Evolutionary conservation across 2,797 vertebrate genomes (phyloP), one percentile per base, ranked within the genome.

Genomic region (Champsocephalus gunnari): DNA sequence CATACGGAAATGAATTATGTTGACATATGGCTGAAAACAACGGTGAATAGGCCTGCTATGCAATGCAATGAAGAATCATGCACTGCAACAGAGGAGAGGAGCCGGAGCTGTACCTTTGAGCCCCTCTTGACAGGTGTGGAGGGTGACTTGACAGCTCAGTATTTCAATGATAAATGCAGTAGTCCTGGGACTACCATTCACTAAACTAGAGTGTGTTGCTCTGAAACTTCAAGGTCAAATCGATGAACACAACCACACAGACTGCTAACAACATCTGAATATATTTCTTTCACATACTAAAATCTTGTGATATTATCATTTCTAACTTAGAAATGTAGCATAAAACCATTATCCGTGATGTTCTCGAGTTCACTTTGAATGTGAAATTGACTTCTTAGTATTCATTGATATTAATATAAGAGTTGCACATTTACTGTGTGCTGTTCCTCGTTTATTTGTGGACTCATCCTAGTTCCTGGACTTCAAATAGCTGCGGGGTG

Each of bases 151-250:
- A 96, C 95, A 96, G 95, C 95, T 95, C 94, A 93, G 94, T 94
- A 94, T 95, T 95, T 93, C 94, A 89, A 92, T 95, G 95, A 96
- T 96, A 95, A 95, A 96, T 96, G 95, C 90, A 93, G 93, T 94
- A 88, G 94, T 93, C 91, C 89, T 91, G 93, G 93, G 94, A 95
- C 94, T 95, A 90, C 91, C 88, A 88, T 94, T 93, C 92, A 91
- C 93, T 90, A 92, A 95, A 94, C 93, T 94, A 85, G 91, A 90
- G 90, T 92, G 93, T 89, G 90, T 89, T 84, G 91, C 88, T 91
- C 88, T 81, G 54, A 75, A 88, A 89, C 92, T 92, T 94, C 94
- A 95, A 95, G 94, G 95, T 95, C 95, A 95, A 94, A 90, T 69
- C 84, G 92, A 88, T 85, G 85, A 91, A 84, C 68, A 77, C 78